phyloP scores from a whole-genome alignment of 2,888 invertebrate species.

The Eristalis pertinax region DNA sequence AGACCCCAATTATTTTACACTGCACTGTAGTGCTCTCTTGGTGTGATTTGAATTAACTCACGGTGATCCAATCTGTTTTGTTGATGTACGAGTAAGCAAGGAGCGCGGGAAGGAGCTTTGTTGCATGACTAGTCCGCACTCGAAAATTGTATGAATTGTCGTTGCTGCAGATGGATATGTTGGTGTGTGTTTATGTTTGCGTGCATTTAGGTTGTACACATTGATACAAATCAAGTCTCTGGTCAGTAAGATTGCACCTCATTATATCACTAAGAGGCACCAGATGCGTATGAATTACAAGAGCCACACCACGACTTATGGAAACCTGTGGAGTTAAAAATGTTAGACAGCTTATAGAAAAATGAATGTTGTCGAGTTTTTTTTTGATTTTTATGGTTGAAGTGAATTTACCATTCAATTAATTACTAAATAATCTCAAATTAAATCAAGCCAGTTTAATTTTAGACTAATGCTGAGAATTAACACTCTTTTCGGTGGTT shows the following conservation, averaged over 20 bases:
- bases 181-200: no score
- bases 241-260: constrained; percentile 43
- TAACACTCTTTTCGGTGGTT: neutral
- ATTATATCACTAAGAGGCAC: constrained; percentile 29
- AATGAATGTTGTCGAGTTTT: neutral
- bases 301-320: neutral
- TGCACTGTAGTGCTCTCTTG: constrained; percentile 34
- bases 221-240: neutral
- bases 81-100: constrained; percentile 17
- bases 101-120: constrained; percentile 1
- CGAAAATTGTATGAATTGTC: constrained; percentile 32
- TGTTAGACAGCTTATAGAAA: neutral
- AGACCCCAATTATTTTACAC: constrained; percentile 61
- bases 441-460: neutral
- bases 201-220: neutral
- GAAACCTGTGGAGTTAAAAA: neutral
- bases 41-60: constrained; percentile 53
- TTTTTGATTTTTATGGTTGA: neutral
- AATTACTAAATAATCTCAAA: neutral
- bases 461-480: neutral
- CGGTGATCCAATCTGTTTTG: constrained; percentile 56
- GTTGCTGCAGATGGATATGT: neutral
- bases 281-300: constrained; percentile 5
- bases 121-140: constrained; percentile 48
- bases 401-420: neutral